A percentile compares a stretch with the other conserved stretches of the same genome.
phyloP scores from a whole-genome alignment of 2,797 vertebrate species.

The Erithacus rubecula region DNA sequence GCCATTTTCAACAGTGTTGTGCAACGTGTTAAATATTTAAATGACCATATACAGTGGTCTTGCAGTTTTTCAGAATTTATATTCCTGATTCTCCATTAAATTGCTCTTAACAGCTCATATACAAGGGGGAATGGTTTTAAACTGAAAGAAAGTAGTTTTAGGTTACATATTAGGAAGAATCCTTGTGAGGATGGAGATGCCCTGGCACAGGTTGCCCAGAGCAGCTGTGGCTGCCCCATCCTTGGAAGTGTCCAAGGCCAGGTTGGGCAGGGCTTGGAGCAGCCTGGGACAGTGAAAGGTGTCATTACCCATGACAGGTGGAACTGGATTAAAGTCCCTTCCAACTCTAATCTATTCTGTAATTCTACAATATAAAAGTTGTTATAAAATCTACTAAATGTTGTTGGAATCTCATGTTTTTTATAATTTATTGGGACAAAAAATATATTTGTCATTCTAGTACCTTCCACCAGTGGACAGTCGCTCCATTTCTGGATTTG shows the following conservation, averaged over 20 bases:
- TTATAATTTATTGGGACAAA: not conserved
- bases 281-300: accelerated
- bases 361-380: not conserved
- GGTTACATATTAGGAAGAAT: not conserved
- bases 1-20: not conserved
- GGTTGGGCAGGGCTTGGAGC: accelerated
- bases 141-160: not conserved
- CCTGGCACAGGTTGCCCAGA: not conserved
- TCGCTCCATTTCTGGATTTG: slow-evolving; percentile 93
- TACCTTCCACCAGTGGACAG: slow-evolving; percentile 97
- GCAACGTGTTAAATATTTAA: not conserved
- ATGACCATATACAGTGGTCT: accelerated
- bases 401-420: not conserved
- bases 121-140: not conserved
- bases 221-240: not conserved
- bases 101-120: not conserved
- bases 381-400: not conserved
- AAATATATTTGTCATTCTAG: slow-evolving; percentile 63
- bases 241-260: not conserved
- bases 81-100: not conserved
- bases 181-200: accelerated
- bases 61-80: not conserved
- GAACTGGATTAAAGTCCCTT: not conserved
- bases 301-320: not conserved
- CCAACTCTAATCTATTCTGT: not conserved